These are phyloP conservation scores for Zaprionus lineosus DNA, from an alignment of 2,888 invertebrate species.

Conservation along the genomic window DNA sequence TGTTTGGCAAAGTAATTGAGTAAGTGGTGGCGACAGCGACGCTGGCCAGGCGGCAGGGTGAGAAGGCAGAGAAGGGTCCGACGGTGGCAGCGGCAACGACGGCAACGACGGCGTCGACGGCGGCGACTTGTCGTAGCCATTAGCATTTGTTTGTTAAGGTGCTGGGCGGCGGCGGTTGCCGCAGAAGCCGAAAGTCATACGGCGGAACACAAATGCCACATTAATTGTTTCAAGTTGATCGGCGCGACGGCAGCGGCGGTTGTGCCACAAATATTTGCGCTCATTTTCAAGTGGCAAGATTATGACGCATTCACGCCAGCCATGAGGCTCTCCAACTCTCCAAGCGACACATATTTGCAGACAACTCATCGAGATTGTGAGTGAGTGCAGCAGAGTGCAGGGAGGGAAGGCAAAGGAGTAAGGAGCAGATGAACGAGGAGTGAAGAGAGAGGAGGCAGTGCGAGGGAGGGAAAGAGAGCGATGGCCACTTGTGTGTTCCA, in stretches of 20 bases:
- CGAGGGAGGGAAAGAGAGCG: not conserved
- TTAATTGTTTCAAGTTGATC: constrained; percentile 79
- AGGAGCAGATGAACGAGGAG: too few relatives aligned
- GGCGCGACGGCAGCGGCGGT: constrained; percentile 46
- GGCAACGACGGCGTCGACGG: constrained; percentile 34
- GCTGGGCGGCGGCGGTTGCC: constrained; percentile 47
- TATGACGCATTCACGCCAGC: constrained; percentile 78
- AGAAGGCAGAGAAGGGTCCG: constrained; percentile 20
- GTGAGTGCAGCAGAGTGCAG: too few relatives aligned
- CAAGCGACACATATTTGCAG: constrained; percentile 59
- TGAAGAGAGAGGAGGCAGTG: not conserved
- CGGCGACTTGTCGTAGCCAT: constrained; percentile 77
- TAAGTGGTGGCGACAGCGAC: constrained; percentile 62
- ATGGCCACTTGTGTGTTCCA: constrained; percentile 76
- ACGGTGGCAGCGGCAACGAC: constrained; percentile 47
- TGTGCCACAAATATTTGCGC: constrained; percentile 65
- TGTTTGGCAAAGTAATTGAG: constrained; percentile 79
- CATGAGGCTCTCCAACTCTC: constrained; percentile 15
- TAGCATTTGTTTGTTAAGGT: constrained; percentile 78
- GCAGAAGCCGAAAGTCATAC: constrained; percentile 78
- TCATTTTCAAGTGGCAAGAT: constrained; percentile 77
- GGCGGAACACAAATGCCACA: constrained; percentile 78
- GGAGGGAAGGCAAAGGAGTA: not conserved
- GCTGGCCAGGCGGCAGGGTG: too few relatives aligned
- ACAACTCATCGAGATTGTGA: constrained; percentile 36